A percentile compares a stretch with the other conserved stretches of the same genome.
These are phyloP conservation scores for Brachylomia viminalis DNA, from an alignment of 2,888 invertebrate genomes.

Conservation along the genomic window DNA sequence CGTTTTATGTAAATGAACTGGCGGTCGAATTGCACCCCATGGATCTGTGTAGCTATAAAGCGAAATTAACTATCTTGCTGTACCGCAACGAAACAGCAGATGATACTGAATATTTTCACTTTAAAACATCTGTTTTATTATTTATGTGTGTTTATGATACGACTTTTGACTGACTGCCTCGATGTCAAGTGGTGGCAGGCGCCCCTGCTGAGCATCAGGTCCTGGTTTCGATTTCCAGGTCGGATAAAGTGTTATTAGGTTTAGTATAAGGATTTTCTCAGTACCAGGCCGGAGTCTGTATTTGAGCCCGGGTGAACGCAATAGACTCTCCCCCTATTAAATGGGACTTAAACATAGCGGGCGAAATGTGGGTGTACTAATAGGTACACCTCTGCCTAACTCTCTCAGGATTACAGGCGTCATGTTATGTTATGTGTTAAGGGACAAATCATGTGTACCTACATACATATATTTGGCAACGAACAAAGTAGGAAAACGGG, in stretches of 20 bases:
- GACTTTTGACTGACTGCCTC: neutral
- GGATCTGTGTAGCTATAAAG: constrained; percentile 63
- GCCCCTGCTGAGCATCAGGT: neutral
- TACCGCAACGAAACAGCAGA: constrained; percentile 57
- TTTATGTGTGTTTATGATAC: constrained; percentile 8
- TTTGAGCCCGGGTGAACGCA: neutral
- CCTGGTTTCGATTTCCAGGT: neutral
- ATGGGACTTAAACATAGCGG: neutral
- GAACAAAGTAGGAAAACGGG: too few species aligned
- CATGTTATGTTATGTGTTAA: too few species aligned
- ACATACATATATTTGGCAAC: too few species aligned
- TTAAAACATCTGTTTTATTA: constrained; percentile 24
- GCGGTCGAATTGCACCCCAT: constrained; percentile 61
- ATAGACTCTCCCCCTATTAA: neutral
- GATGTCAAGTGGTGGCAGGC: neutral
- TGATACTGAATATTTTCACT: constrained; percentile 40
- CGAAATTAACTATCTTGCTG: constrained; percentile 67
- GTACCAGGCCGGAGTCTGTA: neutral
- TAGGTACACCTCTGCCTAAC: too few species aligned
- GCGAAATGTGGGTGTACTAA: neutral
- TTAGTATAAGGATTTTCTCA: neutral
- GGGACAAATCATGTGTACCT: too few species aligned
- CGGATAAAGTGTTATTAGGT: neutral
- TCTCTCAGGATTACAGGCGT: too few species aligned
- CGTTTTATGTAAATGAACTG: constrained; percentile 68